Evolutionary conservation across 2,113 vertebrate species (phyloP).

Genomic region (Cygnus buccinator): DNA sequence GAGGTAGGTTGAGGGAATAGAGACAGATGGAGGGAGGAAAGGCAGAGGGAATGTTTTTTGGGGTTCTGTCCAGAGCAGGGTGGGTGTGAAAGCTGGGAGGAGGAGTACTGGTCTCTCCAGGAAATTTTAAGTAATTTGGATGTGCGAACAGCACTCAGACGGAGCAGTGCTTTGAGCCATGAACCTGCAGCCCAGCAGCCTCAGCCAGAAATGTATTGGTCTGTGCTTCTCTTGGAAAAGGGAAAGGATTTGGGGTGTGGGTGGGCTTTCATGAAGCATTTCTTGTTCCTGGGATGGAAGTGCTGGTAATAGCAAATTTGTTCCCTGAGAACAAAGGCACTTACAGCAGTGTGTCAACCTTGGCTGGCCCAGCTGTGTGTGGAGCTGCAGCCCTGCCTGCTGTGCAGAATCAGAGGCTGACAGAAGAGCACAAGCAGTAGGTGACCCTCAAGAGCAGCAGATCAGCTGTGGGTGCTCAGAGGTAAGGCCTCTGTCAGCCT

Average conservation of each 20-base stretch:
- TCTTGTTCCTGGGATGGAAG: background rate
- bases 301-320: background rate
- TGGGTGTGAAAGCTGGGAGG: background rate
- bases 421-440: accelerated
- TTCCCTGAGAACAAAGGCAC: background rate
- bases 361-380: accelerated
- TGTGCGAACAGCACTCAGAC: background rate
- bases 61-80: background rate
- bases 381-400: background rate
- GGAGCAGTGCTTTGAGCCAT: background rate
- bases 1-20: background rate
- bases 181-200: background rate
- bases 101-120: background rate
- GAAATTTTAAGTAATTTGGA: background rate
- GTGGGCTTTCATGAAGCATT: background rate
- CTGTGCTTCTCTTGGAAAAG: background rate
- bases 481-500: background rate
- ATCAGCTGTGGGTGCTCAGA: background rate
- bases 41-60: background rate
- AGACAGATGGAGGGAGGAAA: background rate
- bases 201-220: background rate
- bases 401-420: background rate
- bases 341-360: background rate
- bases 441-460: background rate
- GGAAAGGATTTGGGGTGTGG: background rate